Conservation (phyloP, 1,140 invertebrate genomes). For the Helicoverpa zea region DNA sequence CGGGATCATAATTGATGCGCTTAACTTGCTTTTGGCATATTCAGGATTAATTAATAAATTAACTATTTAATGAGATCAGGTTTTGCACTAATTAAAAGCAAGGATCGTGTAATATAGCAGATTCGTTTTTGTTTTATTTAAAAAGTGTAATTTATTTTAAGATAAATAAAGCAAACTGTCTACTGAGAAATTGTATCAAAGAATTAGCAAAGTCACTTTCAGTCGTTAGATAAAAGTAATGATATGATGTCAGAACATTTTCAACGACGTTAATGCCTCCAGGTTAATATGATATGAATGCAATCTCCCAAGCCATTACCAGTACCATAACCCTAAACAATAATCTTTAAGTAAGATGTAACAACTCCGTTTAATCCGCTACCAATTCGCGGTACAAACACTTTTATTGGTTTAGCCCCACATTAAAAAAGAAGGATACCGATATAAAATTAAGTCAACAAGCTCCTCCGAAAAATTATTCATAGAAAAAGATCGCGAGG, state of each 20-base stretch:
- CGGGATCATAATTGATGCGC: slow-evolving; percentile 50
- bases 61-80: neutral
- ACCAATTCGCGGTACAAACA: slow-evolving; percentile 40
- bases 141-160: no score
- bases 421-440: slow-evolving; percentile 62
- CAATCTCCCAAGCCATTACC: neutral
- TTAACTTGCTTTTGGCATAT: slow-evolving; percentile 37
- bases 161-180: no score
- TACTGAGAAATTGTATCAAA: no score
- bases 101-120: no score
- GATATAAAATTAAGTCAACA: slow-evolving; percentile 85
- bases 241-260: neutral
- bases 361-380: slow-evolving; percentile 38
- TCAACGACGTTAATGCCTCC: neutral
- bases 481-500: slow-evolving; percentile 78
- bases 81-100: neutral
- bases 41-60: slow-evolving; percentile 37
- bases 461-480: slow-evolving; percentile 78
- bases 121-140: no score
- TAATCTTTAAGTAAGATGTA: neutral
- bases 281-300: neutral
- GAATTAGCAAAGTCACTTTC: no score
- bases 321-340: slow-evolving; percentile 18
- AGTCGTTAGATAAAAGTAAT: no score
- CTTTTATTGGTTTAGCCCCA: slow-evolving; percentile 32